These are phyloP conservation scores for Ernsta delagoae DNA, from an alignment of 2,888 invertebrate species.

Conservation along the genomic window DNA sequence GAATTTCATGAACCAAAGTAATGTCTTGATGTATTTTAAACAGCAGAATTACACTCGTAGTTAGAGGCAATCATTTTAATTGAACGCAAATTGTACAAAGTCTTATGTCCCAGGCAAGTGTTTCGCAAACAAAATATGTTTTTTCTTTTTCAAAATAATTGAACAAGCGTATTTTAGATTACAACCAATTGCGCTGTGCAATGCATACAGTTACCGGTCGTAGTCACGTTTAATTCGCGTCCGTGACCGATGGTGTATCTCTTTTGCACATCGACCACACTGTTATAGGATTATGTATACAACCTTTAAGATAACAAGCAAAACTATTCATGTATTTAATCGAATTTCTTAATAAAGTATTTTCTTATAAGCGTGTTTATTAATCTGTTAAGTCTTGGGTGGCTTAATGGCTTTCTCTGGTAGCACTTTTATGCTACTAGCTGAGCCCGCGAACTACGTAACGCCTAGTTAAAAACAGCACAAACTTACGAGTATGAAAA, in stretches of 20 bases:
- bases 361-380: too few species aligned
- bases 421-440: too few species aligned
- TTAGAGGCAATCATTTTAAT: constrained; percentile 22
- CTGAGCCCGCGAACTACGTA: too few species aligned
- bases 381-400: too few species aligned
- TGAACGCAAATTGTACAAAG: constrained; percentile 17
- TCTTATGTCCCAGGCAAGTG: background rate
- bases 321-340: too few species aligned
- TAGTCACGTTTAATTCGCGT: constrained; percentile 38
- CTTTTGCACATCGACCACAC: constrained; percentile 24
- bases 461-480: too few species aligned
- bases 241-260: constrained; percentile 33
- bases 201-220: constrained; percentile 32
- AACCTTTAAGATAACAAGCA: too few species aligned
- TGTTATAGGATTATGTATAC: constrained; percentile 15
- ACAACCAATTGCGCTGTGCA: constrained; percentile 28
- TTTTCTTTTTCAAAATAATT: constrained; percentile 28
- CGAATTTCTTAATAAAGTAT: too few species aligned
- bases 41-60: constrained; percentile 9
- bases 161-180: constrained; percentile 28
- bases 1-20: background rate
- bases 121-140: constrained; percentile 22
- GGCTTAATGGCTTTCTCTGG: too few species aligned
- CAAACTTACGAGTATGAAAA: too few species aligned
- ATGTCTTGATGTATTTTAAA: constrained; percentile 20